Base-by-base conservation (phyloP, 2,888 invertebrate species). In the Rotaria macrura region DNA sequence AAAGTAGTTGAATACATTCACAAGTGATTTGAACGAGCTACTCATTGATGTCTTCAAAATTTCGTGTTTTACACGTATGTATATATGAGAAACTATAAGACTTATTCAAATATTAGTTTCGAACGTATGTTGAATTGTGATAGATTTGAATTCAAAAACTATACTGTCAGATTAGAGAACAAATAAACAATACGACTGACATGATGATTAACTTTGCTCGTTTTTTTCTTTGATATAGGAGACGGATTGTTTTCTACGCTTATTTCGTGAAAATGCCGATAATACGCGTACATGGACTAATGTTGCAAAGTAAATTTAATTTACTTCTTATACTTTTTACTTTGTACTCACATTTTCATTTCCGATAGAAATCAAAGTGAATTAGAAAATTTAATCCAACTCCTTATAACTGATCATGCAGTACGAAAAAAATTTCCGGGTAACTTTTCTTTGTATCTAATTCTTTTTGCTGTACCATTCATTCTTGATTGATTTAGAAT, bases 221-320 rank as follows among this genome's bases (percentile, higher is more conserved):
- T 20, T 40, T 17, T 40, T 23, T 74, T 72, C 25, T 79, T 25
- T 38, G 7, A 34, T 74, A 10, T 79, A 79, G 79, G 79, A 43
- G 25, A 25, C 10, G 25, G 43, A 79, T n/a, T 25, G 79, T 40
- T 79, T 43, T n/a, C 14, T 79, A n/a, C 79, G 43, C 25, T 79
- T 79, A 43, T 79, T 79, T 43, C 79, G 79, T 79, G 79, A 79
- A 43, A 34, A 43, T 79, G n/a, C n/a, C 14, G 79, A 79, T 79
- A n/a, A 7, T 23, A n/a, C 43, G 1, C 43, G 43, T 9, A 79
- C 79, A 79, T 79, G 79, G 79, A 43, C 5, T 10, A 43, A 3
- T 40, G 3, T 79, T 23, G 79, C 79, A 0, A 79, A 79, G 79
- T 79, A 79, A 79, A 6, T 4, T 3, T 25, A 43, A 25, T 34